phyloP scores from a whole-genome alignment of 2,888 invertebrate genomes.

The Agriopis aurantiaria region DNA sequence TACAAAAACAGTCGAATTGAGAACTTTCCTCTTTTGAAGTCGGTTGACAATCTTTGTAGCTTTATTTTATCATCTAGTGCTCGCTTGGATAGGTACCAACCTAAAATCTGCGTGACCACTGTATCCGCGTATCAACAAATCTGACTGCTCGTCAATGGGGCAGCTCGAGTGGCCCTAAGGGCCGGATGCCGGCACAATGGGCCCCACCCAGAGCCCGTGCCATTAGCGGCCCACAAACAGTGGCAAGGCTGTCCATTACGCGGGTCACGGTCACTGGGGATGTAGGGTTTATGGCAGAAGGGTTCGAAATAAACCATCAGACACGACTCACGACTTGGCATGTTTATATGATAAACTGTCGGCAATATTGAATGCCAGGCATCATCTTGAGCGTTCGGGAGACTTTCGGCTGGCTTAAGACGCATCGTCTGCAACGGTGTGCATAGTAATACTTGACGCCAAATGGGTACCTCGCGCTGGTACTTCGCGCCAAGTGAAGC shows the following conservation, averaged over 20 bases:
- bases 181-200: constrained; percentile 37
- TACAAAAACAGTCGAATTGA: too few species aligned
- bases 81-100: background rate
- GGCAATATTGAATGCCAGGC: background rate
- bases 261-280: constrained; percentile 40
- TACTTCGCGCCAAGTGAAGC: too few species aligned
- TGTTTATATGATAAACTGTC: background rate
- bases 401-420: background rate
- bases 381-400: background rate
- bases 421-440: too few species aligned
- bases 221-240: constrained; percentile 41
- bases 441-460: too few species aligned
- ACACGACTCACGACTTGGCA: background rate
- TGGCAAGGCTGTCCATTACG: constrained; percentile 34
- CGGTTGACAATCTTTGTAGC: background rate
- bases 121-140: constrained; percentile 20
- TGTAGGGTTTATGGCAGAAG: constrained; percentile 9
- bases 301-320: background rate
- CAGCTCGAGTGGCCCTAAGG: constrained; percentile 29
- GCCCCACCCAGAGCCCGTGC: constrained; percentile 30
- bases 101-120: constrained; percentile 5
- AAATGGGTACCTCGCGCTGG: too few species aligned
- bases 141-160: constrained; percentile 24
- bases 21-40: too few species aligned
- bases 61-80: background rate